These are phyloP conservation scores for Euura lappo DNA, from an alignment of 1,140 invertebrate species.

Conservation along the genomic window DNA sequence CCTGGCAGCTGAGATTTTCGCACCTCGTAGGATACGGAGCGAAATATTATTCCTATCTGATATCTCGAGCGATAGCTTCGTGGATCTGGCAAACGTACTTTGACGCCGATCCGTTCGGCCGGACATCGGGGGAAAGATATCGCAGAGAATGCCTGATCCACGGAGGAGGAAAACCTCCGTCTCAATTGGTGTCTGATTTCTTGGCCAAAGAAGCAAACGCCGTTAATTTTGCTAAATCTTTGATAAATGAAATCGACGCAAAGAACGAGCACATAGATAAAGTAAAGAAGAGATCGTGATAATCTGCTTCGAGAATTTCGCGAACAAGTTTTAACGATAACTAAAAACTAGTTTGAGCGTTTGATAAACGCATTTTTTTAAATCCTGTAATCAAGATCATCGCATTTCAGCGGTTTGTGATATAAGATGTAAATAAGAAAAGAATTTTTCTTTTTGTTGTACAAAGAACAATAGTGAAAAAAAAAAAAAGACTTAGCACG, in stretches of 20 bases:
- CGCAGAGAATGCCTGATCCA: constrained; percentile 79
- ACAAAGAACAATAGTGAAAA: background rate
- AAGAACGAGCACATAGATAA: constrained; percentile 56
- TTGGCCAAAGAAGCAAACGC: constrained; percentile 73
- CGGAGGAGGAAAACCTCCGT: constrained; percentile 87
- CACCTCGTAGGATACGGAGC: constrained; percentile 98
- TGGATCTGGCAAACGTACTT: constrained; percentile 94
- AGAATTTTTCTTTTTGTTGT: background rate
- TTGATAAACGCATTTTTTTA: background rate
- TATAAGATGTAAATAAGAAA: background rate
- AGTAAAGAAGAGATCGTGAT: constrained; percentile 14
- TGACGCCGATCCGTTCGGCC: constrained; percentile 80
- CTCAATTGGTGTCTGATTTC: constrained; percentile 75
- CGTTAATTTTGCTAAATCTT: constrained; percentile 61
- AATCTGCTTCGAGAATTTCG: background rate
- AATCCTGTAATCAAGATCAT: no score
- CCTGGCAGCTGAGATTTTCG: constrained; percentile 95
- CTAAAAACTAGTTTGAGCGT: constrained; percentile 10
- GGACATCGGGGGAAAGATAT: constrained; percentile 78
- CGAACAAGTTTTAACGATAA: constrained; percentile 27
- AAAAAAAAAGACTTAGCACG: background rate
- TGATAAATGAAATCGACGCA: constrained; percentile 65
- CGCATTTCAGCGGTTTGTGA: background rate
- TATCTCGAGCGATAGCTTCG: constrained; percentile 91
- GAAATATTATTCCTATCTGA: constrained; percentile 97